Percentiles rank a stretch among this genome's conserved stretches.
phyloP scores from a whole-genome alignment of 2,113 vertebrate species.

The Rhynchomys soricoides region DNA sequence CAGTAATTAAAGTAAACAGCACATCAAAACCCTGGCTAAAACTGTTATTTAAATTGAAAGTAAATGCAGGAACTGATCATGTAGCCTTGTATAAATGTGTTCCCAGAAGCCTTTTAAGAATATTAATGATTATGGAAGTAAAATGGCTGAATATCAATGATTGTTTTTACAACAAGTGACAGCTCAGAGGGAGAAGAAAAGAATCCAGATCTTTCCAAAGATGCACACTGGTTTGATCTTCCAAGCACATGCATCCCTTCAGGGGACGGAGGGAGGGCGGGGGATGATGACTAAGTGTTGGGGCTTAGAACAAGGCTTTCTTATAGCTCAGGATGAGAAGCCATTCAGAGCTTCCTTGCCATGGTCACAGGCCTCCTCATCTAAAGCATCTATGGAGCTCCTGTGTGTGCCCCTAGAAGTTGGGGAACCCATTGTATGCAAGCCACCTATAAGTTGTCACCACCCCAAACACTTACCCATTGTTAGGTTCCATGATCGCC shows the following conservation, averaged over 20 bases:
- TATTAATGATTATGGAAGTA: constrained; percentile 86
- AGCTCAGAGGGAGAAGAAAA: constrained; percentile 78
- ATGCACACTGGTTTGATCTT: constrained; percentile 61
- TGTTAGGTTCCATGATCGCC: too few relatives aligned
- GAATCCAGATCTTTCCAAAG: constrained; percentile 65
- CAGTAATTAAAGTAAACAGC: constrained; percentile 88
- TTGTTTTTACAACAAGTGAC: constrained; percentile 82
- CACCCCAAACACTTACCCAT: background rate
- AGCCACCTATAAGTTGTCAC: background rate
- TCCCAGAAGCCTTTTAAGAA: constrained; percentile 87
- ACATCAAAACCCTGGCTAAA: constrained; percentile 85
- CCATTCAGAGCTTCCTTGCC: accelerated
- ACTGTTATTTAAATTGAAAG: constrained; percentile 85
- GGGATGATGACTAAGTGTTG: background rate
- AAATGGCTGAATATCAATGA: constrained; percentile 81
- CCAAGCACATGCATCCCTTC: constrained; percentile 52
- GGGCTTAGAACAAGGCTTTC: accelerated
- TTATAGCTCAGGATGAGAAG: accelerated
- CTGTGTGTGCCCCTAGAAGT: background rate
- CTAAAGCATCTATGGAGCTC: background rate
- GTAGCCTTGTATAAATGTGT: constrained; percentile 83
- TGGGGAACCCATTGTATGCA: background rate
- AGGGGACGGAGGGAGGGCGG: background rate
- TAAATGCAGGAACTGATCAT: constrained; percentile 78
- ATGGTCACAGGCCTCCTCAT: accelerated